A percentile compares a stretch with the other conserved stretches of the same genome.
Evolutionary conservation across 2,888 invertebrate genomes (phyloP).

Genomic region (Sycophila texana): DNA sequence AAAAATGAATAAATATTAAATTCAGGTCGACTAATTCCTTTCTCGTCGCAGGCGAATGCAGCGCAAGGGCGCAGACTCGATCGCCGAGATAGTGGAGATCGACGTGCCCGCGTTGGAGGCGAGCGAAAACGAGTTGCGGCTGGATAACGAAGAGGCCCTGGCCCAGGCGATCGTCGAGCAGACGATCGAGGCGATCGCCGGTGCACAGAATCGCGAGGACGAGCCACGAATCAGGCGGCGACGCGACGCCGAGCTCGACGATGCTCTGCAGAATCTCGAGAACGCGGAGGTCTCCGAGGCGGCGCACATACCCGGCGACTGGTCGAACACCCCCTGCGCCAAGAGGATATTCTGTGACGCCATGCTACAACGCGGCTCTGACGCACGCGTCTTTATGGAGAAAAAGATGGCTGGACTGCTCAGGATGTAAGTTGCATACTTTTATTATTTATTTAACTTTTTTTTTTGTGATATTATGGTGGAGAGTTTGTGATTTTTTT

Average conservation of each 20-base stretch:
- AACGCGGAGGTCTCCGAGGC: conserved; percentile 69
- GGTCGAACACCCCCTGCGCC: conserved; percentile 87
- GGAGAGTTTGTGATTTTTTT: background rate
- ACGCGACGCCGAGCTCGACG: conserved; percentile 66
- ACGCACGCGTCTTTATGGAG: conserved; percentile 85
- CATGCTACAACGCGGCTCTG: conserved; percentile 82
- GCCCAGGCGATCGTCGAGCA: conserved; percentile 42
- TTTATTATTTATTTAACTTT: background rate
- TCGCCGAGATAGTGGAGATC: conserved; percentile 70
- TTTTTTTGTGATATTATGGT: background rate
- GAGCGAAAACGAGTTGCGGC: conserved; percentile 33
- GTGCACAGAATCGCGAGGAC: conserved; percentile 4
- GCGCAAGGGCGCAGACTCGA: conserved; percentile 67
- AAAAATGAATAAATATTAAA: no score
- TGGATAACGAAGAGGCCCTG: conserved; percentile 50
- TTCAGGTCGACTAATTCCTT: background rate
- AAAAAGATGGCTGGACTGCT: conserved; percentile 87
- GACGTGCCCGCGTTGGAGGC: conserved; percentile 63
- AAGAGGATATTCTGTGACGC: conserved; percentile 87
- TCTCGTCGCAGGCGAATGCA: conserved; percentile 55
- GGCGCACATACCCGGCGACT: conserved; percentile 76
- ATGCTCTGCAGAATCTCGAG: conserved; percentile 70
- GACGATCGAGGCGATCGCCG: conserved; percentile 42
- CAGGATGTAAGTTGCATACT: conserved; percentile 81
- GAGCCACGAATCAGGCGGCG: conserved; percentile 54